Conservation (phyloP, 1,140 invertebrate genomes). For the Mylabris phalerata region DNA sequence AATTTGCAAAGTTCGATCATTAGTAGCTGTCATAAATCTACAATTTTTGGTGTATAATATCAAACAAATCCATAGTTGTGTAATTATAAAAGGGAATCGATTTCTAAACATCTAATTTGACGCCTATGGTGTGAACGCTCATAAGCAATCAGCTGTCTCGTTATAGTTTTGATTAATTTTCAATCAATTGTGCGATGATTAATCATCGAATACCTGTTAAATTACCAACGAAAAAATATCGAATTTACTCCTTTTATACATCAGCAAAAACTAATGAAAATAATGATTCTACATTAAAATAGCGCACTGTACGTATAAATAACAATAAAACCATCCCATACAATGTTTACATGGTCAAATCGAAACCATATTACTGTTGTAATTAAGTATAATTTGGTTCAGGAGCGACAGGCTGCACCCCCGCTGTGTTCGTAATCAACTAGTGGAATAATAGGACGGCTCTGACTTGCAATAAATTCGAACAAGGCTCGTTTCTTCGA, state of each 20-base stretch:
- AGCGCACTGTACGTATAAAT: background rate
- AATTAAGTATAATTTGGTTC: slow-evolving; percentile 41
- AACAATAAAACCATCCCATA: no score
- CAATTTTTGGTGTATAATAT: background rate
- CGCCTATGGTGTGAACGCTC: slow-evolving; percentile 39
- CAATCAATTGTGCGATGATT: slow-evolving; percentile 42
- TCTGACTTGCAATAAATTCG: slow-evolving; percentile 41
- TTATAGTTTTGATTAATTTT: slow-evolving; percentile 45
- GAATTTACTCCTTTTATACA: background rate
- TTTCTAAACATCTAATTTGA: slow-evolving; percentile 38
- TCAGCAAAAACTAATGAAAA: background rate
- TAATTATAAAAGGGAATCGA: slow-evolving; percentile 10
- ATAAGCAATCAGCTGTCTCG: slow-evolving; percentile 43
- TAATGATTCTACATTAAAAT: background rate
- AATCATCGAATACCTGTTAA: slow-evolving; percentile 16
- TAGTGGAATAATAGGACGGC: slow-evolving; percentile 37
- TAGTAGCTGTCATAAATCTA: background rate
- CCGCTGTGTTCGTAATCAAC: slow-evolving; percentile 40
- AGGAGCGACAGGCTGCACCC: slow-evolving; percentile 37
- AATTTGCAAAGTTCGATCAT: background rate
- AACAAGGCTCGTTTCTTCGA: slow-evolving; percentile 29
- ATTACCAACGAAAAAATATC: no score
- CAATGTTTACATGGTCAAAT: slow-evolving; percentile 31
- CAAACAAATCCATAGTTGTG: slow-evolving; percentile 2
- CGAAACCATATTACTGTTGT: slow-evolving; percentile 35